These are phyloP conservation scores for Amblyraja radiata DNA, from an alignment of 2,797 vertebrate species.

Conservation along the genomic window DNA sequence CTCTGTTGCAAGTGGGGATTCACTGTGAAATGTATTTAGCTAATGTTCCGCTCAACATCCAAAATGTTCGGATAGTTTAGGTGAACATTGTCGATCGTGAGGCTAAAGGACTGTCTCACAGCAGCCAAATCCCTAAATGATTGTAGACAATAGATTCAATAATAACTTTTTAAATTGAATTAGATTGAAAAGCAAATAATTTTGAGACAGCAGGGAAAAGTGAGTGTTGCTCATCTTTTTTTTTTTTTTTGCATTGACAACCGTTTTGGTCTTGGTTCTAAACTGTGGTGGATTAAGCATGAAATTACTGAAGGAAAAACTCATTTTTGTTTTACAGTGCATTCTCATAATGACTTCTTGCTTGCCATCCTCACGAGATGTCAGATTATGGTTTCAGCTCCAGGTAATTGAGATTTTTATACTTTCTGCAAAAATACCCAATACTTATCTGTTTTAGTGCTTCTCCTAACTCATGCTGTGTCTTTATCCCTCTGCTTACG, in stretches of 20 bases:
- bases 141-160: too few relatives aligned
- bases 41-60: neutral
- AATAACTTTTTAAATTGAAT: too few relatives aligned
- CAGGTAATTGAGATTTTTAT: conserved; percentile 59
- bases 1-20: neutral
- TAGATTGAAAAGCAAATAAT: too few relatives aligned
- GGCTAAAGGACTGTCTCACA: too few relatives aligned
- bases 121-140: too few relatives aligned
- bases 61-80: too few relatives aligned
- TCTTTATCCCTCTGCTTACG: too few relatives aligned
- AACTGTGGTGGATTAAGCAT: neutral
- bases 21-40: neutral
- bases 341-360: conserved; percentile 94
- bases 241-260: too few relatives aligned
- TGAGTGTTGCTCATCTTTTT: neutral
- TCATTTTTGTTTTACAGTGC: conserved; percentile 61
- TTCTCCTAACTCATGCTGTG: too few relatives aligned
- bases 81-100: too few relatives aligned
- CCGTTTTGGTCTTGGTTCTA: neutral
- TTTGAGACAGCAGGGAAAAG: too few relatives aligned
- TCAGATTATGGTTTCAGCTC: conserved; percentile 83
- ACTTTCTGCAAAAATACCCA: neutral
- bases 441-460: neutral
- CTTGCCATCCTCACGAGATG: conserved; percentile 93
- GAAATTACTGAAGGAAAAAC: neutral